Percentiles rank a stretch among this genome's conserved stretches.
These are phyloP conservation scores for Varanus komodoensis DNA, from an alignment of 2,113 vertebrate species.

Conservation along the genomic window DNA sequence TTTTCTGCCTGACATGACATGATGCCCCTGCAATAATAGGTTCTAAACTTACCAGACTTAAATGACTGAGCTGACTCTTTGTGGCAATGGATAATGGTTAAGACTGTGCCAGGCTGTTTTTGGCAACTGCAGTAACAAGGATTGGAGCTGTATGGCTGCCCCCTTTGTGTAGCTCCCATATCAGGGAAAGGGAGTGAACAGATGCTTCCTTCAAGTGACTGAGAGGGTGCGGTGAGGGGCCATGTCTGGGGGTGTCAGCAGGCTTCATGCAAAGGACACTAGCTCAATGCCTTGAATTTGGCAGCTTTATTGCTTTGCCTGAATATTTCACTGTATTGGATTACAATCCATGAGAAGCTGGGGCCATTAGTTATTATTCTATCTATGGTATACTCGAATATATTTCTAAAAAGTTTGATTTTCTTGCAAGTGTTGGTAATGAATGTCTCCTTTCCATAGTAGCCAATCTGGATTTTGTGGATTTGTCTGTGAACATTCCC, in stretches of 20 bases:
- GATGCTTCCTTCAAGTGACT: too few species aligned
- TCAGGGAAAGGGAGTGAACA: too few species aligned
- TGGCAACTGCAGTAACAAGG: slow-evolving; percentile 51
- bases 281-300: too few species aligned
- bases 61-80: slow-evolving; percentile 50
- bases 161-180: too few species aligned
- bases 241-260: too few species aligned
- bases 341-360: too few species aligned
- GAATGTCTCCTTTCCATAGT: background rate
- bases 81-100: slow-evolving; percentile 32
- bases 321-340: too few species aligned
- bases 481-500: background rate
- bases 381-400: background rate
- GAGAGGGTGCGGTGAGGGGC: too few species aligned
- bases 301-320: too few species aligned
- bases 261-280: too few species aligned
- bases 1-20: background rate
- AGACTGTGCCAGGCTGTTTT: background rate
- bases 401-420: background rate
- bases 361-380: too few species aligned
- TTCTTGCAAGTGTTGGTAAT: background rate
- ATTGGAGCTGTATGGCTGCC: too few species aligned
- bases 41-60: background rate
- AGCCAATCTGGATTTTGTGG: background rate
- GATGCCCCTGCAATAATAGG: slow-evolving; percentile 42